These are phyloP conservation scores for Acropternis orthonyx DNA, from an alignment of 2,797 vertebrate species.

Conservation along the genomic window DNA sequence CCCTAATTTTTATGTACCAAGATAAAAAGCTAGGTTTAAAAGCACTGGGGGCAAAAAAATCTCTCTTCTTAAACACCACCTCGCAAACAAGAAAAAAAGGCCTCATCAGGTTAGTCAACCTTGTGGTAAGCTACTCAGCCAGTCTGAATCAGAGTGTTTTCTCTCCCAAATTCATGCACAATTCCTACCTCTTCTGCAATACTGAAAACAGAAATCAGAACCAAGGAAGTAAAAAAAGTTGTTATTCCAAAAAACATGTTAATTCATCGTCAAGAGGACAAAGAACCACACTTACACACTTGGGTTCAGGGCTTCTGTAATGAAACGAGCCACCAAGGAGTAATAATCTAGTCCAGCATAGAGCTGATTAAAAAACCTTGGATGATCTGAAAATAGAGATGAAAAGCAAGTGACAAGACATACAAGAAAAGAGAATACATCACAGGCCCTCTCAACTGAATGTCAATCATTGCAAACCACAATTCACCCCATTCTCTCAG, in stretches of 20 bases:
- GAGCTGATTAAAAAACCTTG: conserved; percentile 87
- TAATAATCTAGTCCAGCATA: conserved; percentile 86
- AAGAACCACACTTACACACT: conserved; percentile 80
- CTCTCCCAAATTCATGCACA: background rate
- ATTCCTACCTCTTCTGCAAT: background rate
- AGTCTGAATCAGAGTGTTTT: background rate
- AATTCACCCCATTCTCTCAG: background rate
- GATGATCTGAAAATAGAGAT: conserved; percentile 78
- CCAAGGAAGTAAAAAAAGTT: background rate
- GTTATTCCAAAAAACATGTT: background rate
- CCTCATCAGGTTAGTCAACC: background rate
- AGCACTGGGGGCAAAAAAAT: background rate
- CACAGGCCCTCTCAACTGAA: background rate
- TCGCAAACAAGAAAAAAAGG: background rate
- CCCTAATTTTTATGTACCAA: background rate
- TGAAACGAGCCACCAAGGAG: conserved; percentile 84
- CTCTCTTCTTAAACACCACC: background rate
- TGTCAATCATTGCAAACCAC: background rate
- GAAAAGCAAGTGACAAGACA: background rate
- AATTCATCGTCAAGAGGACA: background rate
- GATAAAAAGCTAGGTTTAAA: background rate
- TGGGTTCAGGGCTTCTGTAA: conserved; percentile 84
- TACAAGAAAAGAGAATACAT: background rate
- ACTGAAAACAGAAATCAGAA: background rate
- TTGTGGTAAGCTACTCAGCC: background rate